Base-by-base conservation (phyloP, 2,888 invertebrate genomes). In the Alviniconcha strummeri region DNA sequence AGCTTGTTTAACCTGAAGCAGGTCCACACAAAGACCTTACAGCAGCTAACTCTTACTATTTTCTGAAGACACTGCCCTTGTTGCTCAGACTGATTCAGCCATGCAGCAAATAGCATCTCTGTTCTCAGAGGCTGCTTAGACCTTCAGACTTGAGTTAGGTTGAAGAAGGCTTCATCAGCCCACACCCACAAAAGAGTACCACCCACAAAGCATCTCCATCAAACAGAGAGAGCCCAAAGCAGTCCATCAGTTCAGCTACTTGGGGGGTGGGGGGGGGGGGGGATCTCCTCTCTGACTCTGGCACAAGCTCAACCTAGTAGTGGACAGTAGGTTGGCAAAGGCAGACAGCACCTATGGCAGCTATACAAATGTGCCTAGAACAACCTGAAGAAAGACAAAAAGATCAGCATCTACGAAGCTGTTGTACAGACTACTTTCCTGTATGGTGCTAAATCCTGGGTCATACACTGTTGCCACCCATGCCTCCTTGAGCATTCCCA, bases 361-460 rank as follows among this genome's bases (percentile, higher is more conserved):
- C 76, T 80, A 19, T 71, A 64, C 64, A 36, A n/a, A 15, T 64
- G 76, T 11, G 74, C 81, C 69, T 67, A 74, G 55, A 76, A 81
- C 55, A 80, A 84, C 72, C 69, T 80, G 36, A 72, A 11, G 71
- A 19, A 36, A 55, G 69, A 8, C 56, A 81, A 69, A 54, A 67
- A 80, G 54, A 56, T 80, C 52, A 67, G 19, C 19, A 52, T 69
- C 56, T 77, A 77, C 56, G 56, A 77, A 19, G 60, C 80, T 15
- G 69, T 80, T 17, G 80, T 67, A 5, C 67, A 57, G 3, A 19
- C 80, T 15, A 67, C 69, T 55, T 75, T 83, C 60, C 74, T 80
- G n/a, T 75, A 80, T 11, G 80, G 74, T 8, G 56, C 54, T 19
- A 77, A 84, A 56, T 71, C 77, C 13, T 81, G 84, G 78, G 60